Base-by-base conservation (phyloP, 2,113 vertebrate species). In the Clarias batrachus region DNA sequence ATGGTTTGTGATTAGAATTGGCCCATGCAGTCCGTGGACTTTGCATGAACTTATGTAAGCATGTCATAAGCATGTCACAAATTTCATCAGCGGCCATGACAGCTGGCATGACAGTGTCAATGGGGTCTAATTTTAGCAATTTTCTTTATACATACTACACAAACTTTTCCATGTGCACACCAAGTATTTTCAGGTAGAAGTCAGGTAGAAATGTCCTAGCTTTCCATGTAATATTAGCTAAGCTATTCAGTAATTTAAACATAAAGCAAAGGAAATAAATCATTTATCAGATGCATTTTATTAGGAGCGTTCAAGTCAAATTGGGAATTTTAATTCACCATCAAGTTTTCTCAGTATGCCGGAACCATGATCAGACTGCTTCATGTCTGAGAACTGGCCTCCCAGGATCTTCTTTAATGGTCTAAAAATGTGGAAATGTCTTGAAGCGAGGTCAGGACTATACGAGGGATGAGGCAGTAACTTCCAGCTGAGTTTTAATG, bases 1-100 rank as follows among this genome's bases (percentile, higher is more conserved):
- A n/a, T 65, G 66, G 81, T 78, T 79, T 82, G 8, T 80, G 81
- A 57, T 52, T 68, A 12, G 81, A 10, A 25, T 79, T 65, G 48
- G 78, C 33, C 56, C 71, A 14, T 27, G 30, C 21, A 56, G 65
- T 37, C 27, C n/a, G 12, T 14, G 6, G 74, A 78, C 17, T 8
- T 48, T 48, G 16, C 6, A 27, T 11, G 33, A 17, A 30, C 23
- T 85, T 65, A 30, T 54, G 14, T 54, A 54, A 77, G 12, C 27
- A 2, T 33, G 56, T 33, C 77, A 80, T 10, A 80, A 59, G 23
- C 74, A 56, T 23, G 78, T 23, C 56, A 74, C 71, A 12, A 48
- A 3, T 41, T 74, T 77, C 73, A 17, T 77, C 74, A 77, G 74
- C 2, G 5, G 74, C 19, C 56, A 7, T 37, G 56, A 59, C 27